Evolutionary conservation across 2,113 vertebrate species (phyloP).

Genomic region (Erinaceus europaeus): DNA sequence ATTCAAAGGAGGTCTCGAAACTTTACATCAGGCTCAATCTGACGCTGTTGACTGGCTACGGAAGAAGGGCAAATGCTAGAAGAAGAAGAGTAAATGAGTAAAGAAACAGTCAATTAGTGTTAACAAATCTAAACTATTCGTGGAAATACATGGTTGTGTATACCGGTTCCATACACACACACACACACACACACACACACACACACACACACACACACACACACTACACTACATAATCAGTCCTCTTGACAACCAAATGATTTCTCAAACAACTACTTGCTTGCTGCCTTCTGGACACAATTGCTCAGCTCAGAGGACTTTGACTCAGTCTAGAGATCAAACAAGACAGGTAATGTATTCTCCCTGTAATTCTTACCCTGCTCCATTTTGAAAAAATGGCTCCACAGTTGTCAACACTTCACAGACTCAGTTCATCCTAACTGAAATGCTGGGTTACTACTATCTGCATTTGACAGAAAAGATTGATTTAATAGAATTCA

Average conservation of each 20-base stretch:
- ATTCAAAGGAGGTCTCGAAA: too few species aligned
- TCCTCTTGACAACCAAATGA: not conserved
- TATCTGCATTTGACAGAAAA: not conserved
- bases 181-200: too few species aligned
- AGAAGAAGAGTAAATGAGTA: not conserved
- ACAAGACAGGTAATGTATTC: not conserved
- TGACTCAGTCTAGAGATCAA: too few species aligned
- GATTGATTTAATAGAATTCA: not conserved
- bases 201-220: too few species aligned
- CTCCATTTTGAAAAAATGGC: not conserved
- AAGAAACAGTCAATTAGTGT: not conserved
- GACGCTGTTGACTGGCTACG: too few species aligned
- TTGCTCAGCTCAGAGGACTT: not conserved
- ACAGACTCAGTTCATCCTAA: not conserved
- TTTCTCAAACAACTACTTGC: not conserved
- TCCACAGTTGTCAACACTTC: too few species aligned
- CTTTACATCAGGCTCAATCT: too few species aligned
- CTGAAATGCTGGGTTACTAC: not conserved
- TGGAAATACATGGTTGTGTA: not conserved
- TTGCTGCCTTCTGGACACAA: not conserved
- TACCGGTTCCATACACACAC: too few species aligned
- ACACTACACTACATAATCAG: not conserved
- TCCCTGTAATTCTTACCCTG: not conserved
- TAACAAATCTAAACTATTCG: not conserved
- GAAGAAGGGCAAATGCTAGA: too few species aligned